Evolutionary conservation across 2,888 invertebrate species (phyloP).

Genomic region (Agrenia bidenticulata): DNA sequence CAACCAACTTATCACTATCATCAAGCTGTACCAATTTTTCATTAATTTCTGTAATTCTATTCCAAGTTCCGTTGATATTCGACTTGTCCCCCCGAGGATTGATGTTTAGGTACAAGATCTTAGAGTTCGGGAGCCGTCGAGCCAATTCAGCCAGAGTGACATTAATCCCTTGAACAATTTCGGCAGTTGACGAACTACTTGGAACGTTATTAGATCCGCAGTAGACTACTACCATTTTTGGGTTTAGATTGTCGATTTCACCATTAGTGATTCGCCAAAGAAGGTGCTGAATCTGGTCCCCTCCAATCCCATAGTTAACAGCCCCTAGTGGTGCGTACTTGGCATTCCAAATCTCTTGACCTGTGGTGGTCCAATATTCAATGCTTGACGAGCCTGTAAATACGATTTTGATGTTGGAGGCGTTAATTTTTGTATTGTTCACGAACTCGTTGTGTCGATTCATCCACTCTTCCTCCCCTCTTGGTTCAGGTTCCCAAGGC

Average conservation of each 20-base stretch:
- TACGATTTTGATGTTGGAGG: conserved; percentile 25
- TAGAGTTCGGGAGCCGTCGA: neutral
- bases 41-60: conserved; percentile 15
- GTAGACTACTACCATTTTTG: conserved; percentile 60
- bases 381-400: conserved; percentile 31
- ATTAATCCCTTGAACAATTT: conserved; percentile 55
- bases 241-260: conserved; percentile 59
- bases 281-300: conserved; percentile 60
- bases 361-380: conserved; percentile 30
- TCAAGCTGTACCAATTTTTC: neutral
- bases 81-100: conserved; percentile 28
- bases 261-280: conserved; percentile 61
- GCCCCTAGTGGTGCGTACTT: conserved; percentile 88
- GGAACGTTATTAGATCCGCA: conserved; percentile 60
- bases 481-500: conserved; percentile 32
- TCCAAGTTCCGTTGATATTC: conserved; percentile 15
- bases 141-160: neutral
- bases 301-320: conserved; percentile 69
- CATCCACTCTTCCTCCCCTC: conserved; percentile 30
- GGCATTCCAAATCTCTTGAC: conserved; percentile 75
- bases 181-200: conserved; percentile 56
- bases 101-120: conserved; percentile 55
- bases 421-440: conserved; percentile 16
- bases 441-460: conserved; percentile 27
- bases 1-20: neutral